phyloP scores from a whole-genome alignment of 2,797 vertebrate genomes.

The Peromyscus attwateri region DNA sequence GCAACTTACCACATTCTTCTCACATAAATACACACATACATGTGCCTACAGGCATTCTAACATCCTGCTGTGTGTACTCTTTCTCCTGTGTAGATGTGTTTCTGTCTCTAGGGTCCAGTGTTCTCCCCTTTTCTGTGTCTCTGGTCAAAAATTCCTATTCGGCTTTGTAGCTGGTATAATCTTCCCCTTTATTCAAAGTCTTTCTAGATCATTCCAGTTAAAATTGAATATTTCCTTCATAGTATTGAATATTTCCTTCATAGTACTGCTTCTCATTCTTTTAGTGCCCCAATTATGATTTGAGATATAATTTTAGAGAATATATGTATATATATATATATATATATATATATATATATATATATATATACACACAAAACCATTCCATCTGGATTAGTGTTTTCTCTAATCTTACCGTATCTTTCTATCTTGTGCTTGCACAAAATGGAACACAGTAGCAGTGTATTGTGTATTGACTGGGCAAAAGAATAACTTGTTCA shows the following conservation, averaged over 20 bases:
- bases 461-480: neutral
- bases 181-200: neutral
- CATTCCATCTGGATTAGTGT: neutral
- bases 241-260: neutral
- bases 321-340: neutral
- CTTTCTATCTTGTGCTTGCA: neutral
- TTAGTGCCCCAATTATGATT: neutral
- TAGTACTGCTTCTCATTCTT: neutral
- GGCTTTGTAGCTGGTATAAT: neutral
- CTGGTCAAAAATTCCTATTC: neutral
- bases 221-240: neutral
- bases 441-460: neutral
- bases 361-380: neutral
- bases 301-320: constrained; percentile 14
- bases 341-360: too few relatives aligned
- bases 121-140: neutral
- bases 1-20: rapidly evolving
- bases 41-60: neutral
- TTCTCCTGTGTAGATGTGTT: neutral
- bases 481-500: neutral
- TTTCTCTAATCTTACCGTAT: neutral
- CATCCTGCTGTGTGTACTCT: neutral
- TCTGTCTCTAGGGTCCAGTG: neutral
- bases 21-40: too few relatives aligned
- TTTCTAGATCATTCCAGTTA: neutral